Evolutionary conservation across 2,888 invertebrate species (phyloP), one percentile per base, ranked within the genome.

Genomic region (Diloba caeruleocephala): DNA sequence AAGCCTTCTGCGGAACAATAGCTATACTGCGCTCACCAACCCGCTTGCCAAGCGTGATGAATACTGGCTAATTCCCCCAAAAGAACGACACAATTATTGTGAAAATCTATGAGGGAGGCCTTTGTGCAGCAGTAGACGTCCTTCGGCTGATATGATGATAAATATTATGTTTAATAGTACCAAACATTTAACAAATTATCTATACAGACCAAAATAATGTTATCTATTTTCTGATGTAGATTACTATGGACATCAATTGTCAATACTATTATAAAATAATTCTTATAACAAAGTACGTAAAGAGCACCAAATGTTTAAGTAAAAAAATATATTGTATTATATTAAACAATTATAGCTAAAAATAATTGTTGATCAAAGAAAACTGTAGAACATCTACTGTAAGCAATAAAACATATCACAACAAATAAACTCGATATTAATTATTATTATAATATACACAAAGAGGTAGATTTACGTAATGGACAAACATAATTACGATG

Each of bases 401-500:
- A 56, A 56, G 65, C 65, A 71, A 64, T 70, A 56, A 71, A 65
- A 44, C 42, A 36, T 33, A 59, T 65, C 49, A 65, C 53, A 62
- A 50, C 53, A 66, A 71, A 55, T 61, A 58, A 58, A 61, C 57
- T 57, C 61, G 38, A 46, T 25, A 63, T 37, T 61, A 48, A 52
- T 34, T 52, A 42, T 38, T 26, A 21, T 7, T 21, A 7, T 21
- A 57, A 38, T 78, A 76, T 81, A 46, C 77, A 82, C 75, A 79
- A 36, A 77, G 82, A 82, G 82, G 82, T 90, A 91, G 91, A 80
- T 84, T 71, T 64, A 58, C 70, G 68, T 49, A 55, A 65, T 51
- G 39, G 54, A 50, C 64, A 57, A 64, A 52, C 51, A 26, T 49
- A 76, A n/a, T 81, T 94, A 95, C 60, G 95, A 95, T 21, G 97